Base-by-base conservation (phyloP, 2,888 invertebrate genomes). In the Gymnoscelis rufifasciata region DNA sequence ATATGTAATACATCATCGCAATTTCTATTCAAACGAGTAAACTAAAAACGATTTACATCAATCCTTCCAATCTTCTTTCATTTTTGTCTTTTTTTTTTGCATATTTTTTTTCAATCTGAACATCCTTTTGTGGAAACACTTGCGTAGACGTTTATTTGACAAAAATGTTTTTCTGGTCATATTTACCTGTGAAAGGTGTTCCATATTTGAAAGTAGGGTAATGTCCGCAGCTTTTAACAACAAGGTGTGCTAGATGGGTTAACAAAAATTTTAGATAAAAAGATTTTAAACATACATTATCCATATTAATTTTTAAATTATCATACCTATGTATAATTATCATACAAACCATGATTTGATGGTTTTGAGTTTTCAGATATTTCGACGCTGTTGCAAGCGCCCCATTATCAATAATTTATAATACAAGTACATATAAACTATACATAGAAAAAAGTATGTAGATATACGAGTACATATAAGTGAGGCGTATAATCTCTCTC, bases 121-220 rank as follows among this genome's bases (percentile, higher is more conserved):
- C 54, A 56, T 54, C 55, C 75, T 73, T 69, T 76, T 62, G 57
- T 62, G 57, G 56, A 47, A 66, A 71, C 75, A 78, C 80, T 83
- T 83, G 82, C 79, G 75, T 62, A 71, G 68, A 60, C 71, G 78
- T 77, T 75, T 79, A 78, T 82, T 82, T 77, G 78, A 70, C 79
- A 71, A 81, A 72, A 71, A 74, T 68, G 68, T 75, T 73, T 74
- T 68, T 60, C 54, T 63, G 50, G 61, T 65, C 73, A 74, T 74
- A 61, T 69, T 73, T 74, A 74, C 72, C 67, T 73, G 68, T 51
- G 38, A 28, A 80, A 78, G 75, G 73, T 80, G 74, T 59, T 68
- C 62, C 57, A 64, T 29, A 40, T 53, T 69, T 69, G 12, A 29
- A 40, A 44, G 42, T 42, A 39, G 45, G 78, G 74, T 73, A 60